These are phyloP conservation scores for Momotus momota DNA, from an alignment of 2,797 vertebrate species.

Conservation along the genomic window DNA sequence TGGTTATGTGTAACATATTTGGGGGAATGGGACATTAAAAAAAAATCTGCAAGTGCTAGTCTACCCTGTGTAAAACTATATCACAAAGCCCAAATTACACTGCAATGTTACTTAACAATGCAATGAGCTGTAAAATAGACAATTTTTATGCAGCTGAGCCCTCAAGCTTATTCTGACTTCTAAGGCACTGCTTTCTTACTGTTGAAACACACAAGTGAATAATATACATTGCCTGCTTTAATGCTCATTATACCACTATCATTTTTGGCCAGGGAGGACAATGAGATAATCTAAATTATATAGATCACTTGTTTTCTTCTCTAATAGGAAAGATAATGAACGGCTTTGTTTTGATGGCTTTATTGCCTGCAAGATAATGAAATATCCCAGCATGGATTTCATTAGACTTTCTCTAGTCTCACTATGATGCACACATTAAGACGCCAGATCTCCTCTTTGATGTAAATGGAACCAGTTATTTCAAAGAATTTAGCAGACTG, in stretches of 20 bases:
- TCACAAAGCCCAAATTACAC: slow-evolving; percentile 24
- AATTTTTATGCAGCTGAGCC: slow-evolving; percentile 60
- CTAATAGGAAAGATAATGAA: slow-evolving; percentile 58
- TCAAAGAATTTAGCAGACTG: background rate
- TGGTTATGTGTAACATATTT: background rate
- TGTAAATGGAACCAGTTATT: background rate
- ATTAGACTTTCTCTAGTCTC: slow-evolving; percentile 44
- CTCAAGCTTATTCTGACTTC: slow-evolving; percentile 46
- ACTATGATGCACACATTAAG: slow-evolving; percentile 27
- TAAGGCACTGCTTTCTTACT: slow-evolving; percentile 12
- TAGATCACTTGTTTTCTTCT: slow-evolving; percentile 50
- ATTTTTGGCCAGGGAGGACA: slow-evolving; percentile 50
- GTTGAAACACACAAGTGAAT: slow-evolving; percentile 39
- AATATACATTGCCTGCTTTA: slow-evolving; percentile 30
- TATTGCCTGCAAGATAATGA: slow-evolving; percentile 62
- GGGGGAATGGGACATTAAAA: background rate
- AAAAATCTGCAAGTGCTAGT: background rate
- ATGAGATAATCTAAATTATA: slow-evolving; percentile 45
- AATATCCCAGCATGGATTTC: slow-evolving; percentile 65
- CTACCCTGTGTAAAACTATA: slow-evolving; percentile 26
- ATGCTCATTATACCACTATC: slow-evolving; percentile 7
- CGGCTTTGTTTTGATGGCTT: slow-evolving; percentile 58
- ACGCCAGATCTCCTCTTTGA: background rate
- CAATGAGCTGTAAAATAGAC: slow-evolving; percentile 69
- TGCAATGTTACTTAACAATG: slow-evolving; percentile 55